Percentiles rank a stretch among this genome's conserved stretches.
Conservation (phyloP, 2,113 vertebrate species). For the Petromus typicus region DNA sequence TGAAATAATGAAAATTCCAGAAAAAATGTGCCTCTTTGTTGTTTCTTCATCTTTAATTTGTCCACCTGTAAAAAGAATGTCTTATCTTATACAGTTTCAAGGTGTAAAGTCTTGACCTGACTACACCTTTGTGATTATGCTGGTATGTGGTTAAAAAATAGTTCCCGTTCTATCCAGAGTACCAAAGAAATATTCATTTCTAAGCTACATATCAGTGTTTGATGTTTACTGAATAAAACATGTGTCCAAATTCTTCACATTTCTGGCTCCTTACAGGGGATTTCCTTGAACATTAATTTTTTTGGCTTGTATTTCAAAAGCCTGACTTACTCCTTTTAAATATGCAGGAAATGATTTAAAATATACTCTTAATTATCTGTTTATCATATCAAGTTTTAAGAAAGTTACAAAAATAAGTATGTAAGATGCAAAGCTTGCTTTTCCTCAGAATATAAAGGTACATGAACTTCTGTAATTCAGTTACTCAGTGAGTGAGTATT, state of each 20-base stretch:
- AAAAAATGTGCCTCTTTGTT: not conserved
- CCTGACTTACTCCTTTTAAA: not conserved
- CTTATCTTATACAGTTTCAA: not conserved
- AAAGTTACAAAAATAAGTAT: conserved; percentile 62
- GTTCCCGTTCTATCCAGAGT: not conserved
- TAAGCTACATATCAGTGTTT: not conserved
- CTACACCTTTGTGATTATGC: not conserved
- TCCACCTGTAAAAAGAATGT: not conserved
- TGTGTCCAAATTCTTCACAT: conserved; percentile 63
- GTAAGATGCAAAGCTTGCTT: conserved; percentile 23
- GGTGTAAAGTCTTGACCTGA: not conserved
- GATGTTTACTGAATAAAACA: conserved; percentile 60
- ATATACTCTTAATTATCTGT: conserved; percentile 71
- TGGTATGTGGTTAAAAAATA: conserved; percentile 32
- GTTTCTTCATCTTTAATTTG: not conserved
- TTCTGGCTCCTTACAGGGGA: conserved; percentile 61
- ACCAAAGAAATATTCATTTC: conserved; percentile 45
- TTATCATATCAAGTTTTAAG: conserved; percentile 76
- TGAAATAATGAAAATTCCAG: not conserved
- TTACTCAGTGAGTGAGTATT: not conserved
- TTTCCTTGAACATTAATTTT: not conserved
- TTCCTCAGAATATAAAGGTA: conserved; percentile 62
- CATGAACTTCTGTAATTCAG: not conserved
- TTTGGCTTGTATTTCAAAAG: conserved; percentile 56
- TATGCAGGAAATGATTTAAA: conserved; percentile 61